Evolutionary conservation across 2,113 vertebrate species (phyloP).

Genomic region (Gadus macrocephalus): DNA sequence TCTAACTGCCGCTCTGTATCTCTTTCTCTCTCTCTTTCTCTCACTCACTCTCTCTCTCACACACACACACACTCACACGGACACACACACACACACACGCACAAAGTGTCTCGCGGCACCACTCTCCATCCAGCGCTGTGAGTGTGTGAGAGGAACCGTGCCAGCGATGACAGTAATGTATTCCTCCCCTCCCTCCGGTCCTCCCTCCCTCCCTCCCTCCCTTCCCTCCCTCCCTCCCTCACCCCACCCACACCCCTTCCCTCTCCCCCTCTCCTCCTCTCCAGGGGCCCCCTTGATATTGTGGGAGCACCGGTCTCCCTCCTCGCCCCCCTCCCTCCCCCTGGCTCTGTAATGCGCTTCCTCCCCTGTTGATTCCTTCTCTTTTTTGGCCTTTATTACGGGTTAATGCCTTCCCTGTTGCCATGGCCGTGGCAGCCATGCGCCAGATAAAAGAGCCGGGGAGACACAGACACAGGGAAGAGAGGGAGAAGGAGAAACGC

Average conservation of each 20-base stretch:
- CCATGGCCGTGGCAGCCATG: slow-evolving; percentile 1
- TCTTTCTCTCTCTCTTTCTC: no score
- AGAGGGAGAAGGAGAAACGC: neutral
- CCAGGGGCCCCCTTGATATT: slow-evolving; percentile 55
- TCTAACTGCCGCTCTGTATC: neutral
- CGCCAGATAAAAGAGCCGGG: slow-evolving; percentile 2
- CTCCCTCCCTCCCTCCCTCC: slow-evolving; percentile 25
- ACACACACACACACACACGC: no score
- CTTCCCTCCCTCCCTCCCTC: slow-evolving; percentile 37
- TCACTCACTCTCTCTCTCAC: no score
- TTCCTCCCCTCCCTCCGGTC: slow-evolving; percentile 27
- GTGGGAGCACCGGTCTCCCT: slow-evolving; percentile 51
- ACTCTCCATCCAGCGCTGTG: slow-evolving; percentile 33
- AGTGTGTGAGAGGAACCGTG: slow-evolving; percentile 42
- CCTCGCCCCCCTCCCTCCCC: slow-evolving; percentile 38
- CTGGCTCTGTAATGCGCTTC: slow-evolving; percentile 40
- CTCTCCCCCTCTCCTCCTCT: slow-evolving; percentile 31
- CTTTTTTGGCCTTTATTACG: slow-evolving; percentile 40
- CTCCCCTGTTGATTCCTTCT: slow-evolving; percentile 44
- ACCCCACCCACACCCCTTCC: slow-evolving; percentile 10
- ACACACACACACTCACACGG: no score
- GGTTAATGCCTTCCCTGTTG: slow-evolving; percentile 45
- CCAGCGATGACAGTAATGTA: slow-evolving; percentile 57
- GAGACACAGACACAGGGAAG: neutral
- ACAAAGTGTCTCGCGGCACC: slow-evolving; percentile 15